Evolutionary conservation across 2,113 vertebrate genomes (phyloP), one percentile per base, ranked within the genome.

Genomic region (Platysternon megacephalum): DNA sequence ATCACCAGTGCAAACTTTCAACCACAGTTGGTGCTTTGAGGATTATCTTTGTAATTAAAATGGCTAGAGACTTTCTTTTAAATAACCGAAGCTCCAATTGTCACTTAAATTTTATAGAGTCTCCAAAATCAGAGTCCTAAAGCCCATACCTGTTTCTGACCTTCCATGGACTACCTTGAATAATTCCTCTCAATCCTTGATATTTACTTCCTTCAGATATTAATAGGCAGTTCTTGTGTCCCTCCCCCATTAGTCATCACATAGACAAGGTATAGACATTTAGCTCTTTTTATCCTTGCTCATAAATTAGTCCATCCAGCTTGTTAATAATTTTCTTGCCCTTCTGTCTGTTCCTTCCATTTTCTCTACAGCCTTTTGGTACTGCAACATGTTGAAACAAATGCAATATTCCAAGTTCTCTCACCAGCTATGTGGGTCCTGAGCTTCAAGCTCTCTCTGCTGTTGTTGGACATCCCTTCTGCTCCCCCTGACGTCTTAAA

Each of bases 401-500:
- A 76, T 5, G 0, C 3, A 58, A 10, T 68, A 58, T 42, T 32
- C 26, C 16, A 93, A 76, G 74, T 28, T 74, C 65, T 93, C 56
- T 85, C 76, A 92, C 74, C 53, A 58, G 32, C 28, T 51, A 81
- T 3, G 65, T 56, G 87, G 83, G 90, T 76, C 21, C 68, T 76
- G 29, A 72, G 90, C 22, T 76, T n/a, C 0, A 29, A 39, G n/a
- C 0, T 0, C 2, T 61, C 2, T 85, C 22, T 78, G 55, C 0
- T 0, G 78, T 24, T 92, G 94, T 92, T 95, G 2, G 49, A 88
- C 28, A 35, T 79, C 32, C 48, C 22, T 82, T 92, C 29, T 91
- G 28, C 44, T 86, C 85, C 52, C 65, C 65, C 4, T 4, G 2
- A 91, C 61, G 21, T n/a, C 84, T 92, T 93, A 93, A 95, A 96